These are phyloP conservation scores for Seriola dumerili DNA, from an alignment of 2,113 vertebrate species.

Conservation along the genomic window DNA sequence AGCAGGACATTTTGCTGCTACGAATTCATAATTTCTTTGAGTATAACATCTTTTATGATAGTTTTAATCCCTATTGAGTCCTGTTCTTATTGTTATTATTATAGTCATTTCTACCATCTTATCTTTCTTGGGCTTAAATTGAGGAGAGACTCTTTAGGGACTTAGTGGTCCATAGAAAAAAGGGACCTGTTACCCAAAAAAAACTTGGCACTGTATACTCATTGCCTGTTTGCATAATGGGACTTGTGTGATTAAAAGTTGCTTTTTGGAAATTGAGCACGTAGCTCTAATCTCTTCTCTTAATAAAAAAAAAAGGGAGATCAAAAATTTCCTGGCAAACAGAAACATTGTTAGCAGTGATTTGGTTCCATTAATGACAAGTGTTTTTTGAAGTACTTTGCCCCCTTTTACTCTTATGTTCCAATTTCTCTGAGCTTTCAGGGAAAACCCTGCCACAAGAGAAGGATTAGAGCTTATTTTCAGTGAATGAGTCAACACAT, in stretches of 20 bases:
- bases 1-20: constrained; percentile 6
- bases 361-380: constrained; percentile 59
- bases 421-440: constrained; percentile 66
- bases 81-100: neutral
- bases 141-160: constrained; percentile 9
- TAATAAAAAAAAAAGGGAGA: constrained; percentile 30
- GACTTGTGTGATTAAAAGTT: constrained; percentile 42
- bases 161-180: constrained; percentile 21
- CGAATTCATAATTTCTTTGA: constrained; percentile 28
- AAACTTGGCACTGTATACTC: constrained; percentile 20
- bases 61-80: constrained; percentile 36
- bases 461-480: constrained; percentile 81
- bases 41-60: constrained; percentile 9
- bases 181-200: constrained; percentile 2
- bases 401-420: constrained; percentile 60
- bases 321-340: constrained; percentile 50
- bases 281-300: constrained; percentile 43
- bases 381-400: constrained; percentile 70
- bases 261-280: constrained; percentile 41
- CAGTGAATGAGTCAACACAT: constrained; percentile 77
- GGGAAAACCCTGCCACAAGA: constrained; percentile 74
- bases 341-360: constrained; percentile 52
- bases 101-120: neutral
- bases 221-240: constrained; percentile 35
- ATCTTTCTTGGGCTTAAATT: constrained; percentile 4